Percentiles rank a stretch among this genome's conserved stretches.
These are phyloP conservation scores for Lepidocyrtoides sp. DNA, from an alignment of 2,888 invertebrate species.

Conservation along the genomic window DNA sequence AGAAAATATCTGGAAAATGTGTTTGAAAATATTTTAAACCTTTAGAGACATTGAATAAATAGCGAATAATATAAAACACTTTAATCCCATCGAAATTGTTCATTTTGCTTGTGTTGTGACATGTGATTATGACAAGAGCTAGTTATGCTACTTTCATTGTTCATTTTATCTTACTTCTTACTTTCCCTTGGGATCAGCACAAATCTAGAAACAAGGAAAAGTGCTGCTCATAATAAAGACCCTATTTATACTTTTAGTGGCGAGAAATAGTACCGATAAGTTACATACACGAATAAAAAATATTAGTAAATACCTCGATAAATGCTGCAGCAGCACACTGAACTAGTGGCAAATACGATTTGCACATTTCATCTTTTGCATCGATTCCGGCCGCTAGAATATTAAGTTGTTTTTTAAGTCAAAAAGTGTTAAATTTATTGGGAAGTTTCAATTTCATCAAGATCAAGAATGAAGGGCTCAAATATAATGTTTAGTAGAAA, in stretches of 20 bases:
- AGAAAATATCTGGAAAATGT: too few relatives aligned
- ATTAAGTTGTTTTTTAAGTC: neutral
- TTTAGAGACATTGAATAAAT: too few relatives aligned
- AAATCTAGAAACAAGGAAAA: slow-evolving; percentile 10
- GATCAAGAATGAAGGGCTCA: neutral
- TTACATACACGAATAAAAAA: neutral
- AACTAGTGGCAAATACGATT: slow-evolving; percentile 55
- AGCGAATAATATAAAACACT: too few relatives aligned
- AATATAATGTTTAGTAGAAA: too few relatives aligned
- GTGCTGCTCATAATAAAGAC: neutral
- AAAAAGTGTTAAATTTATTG: neutral
- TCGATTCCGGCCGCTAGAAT: slow-evolving; percentile 47
- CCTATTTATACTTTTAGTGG: too few relatives aligned
- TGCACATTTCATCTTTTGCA: slow-evolving; percentile 53
- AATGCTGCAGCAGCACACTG: slow-evolving; percentile 66
- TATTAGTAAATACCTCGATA: slow-evolving; percentile 47
- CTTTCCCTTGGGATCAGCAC: neutral
- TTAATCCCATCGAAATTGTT: too few relatives aligned
- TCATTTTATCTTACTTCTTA: neutral
- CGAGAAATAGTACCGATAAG: neutral
- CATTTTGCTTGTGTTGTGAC: neutral
- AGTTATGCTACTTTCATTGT: too few relatives aligned
- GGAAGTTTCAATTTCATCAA: neutral
- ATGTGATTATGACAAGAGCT: too few relatives aligned
- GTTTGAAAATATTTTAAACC: too few relatives aligned